Percentiles rank a stretch among this genome's conserved stretches.
Conservation (phyloP, 2,888 invertebrate genomes). For the Ennomos fuscantarius region DNA sequence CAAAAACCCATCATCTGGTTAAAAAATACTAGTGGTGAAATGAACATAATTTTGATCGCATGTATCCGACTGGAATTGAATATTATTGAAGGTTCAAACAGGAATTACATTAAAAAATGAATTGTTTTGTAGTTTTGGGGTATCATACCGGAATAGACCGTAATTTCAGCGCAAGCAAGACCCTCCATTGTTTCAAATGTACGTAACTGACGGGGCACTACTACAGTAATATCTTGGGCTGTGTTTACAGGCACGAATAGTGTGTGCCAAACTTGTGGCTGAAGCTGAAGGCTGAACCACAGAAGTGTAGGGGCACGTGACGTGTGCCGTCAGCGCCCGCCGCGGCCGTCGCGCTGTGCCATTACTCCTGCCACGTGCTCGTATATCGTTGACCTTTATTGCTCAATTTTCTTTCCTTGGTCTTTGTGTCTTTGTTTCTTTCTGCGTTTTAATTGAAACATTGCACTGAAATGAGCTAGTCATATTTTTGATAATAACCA, state of each 20-base stretch:
- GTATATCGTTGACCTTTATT: constrained; percentile 60
- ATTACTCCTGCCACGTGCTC: constrained; percentile 53
- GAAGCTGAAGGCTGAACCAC: constrained; percentile 13
- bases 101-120: too few relatives aligned
- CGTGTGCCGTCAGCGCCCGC: constrained; percentile 25
- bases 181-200: constrained; percentile 9
- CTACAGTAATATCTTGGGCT: constrained; percentile 7
- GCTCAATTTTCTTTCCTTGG: constrained; percentile 45
- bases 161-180: constrained; percentile 37
- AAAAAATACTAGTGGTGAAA: too few relatives aligned
- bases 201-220: neutral
- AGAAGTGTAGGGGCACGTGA: constrained; percentile 50
- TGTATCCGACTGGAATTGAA: too few relatives aligned
- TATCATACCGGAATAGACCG: too few relatives aligned
- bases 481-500: constrained; percentile 7
- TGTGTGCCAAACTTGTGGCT: constrained; percentile 46
- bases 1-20: too few relatives aligned
- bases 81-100: too few relatives aligned
- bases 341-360: constrained; percentile 31
- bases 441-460: constrained; percentile 39
- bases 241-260: constrained; percentile 34
- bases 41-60: too few relatives aligned
- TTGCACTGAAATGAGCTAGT: constrained; percentile 25
- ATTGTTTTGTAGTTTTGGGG: too few relatives aligned
- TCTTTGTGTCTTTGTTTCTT: constrained; percentile 53